phyloP scores from a whole-genome alignment of 1,140 invertebrate genomes.

The Drosophila tropicalis region DNA sequence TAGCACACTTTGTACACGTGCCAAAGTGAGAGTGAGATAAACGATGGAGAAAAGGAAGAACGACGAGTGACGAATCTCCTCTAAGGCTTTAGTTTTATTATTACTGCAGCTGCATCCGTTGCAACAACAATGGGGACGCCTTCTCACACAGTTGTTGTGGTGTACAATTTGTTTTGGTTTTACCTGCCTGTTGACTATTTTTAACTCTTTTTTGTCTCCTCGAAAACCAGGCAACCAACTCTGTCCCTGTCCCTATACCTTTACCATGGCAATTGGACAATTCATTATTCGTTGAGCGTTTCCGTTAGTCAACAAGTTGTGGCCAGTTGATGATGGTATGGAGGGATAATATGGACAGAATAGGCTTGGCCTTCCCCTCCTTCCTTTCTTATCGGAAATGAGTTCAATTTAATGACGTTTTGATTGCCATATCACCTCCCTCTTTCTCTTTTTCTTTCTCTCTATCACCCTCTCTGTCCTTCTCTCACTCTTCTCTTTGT shows the following conservation, averaged over 20 bases:
- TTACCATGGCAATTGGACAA: slow-evolving; percentile 32
- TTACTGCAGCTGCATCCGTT: slow-evolving; percentile 49
- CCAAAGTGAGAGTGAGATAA: slow-evolving; percentile 1
- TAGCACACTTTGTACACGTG: slow-evolving; percentile 61
- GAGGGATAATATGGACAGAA: neutral
- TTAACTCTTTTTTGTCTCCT: slow-evolving; percentile 7
- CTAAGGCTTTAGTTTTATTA: neutral
- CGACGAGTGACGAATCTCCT: neutral
- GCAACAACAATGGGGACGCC: slow-evolving; percentile 1
- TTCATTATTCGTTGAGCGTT: slow-evolving; percentile 70
- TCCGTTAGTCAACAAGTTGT: slow-evolving; percentile 66
- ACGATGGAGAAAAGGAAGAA: neutral
- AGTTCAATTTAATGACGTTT: slow-evolving; percentile 67
- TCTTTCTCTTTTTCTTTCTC: neutral
- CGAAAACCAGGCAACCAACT: neutral
- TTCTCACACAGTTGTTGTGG: neutral
- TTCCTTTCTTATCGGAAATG: slow-evolving; percentile 61
- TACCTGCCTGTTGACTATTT: slow-evolving; percentile 38
- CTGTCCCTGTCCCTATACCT: neutral
- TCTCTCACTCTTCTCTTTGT: neutral
- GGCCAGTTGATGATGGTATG: slow-evolving; percentile 3
- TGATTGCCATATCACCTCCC: slow-evolving; percentile 41
- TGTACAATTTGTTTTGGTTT: slow-evolving; percentile 20
- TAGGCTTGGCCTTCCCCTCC: slow-evolving; percentile 32
- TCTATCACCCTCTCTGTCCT: slow-evolving; percentile 7